Conservation (phyloP, 2,888 invertebrate genomes). For the Rhogogaster chlorosoma region DNA sequence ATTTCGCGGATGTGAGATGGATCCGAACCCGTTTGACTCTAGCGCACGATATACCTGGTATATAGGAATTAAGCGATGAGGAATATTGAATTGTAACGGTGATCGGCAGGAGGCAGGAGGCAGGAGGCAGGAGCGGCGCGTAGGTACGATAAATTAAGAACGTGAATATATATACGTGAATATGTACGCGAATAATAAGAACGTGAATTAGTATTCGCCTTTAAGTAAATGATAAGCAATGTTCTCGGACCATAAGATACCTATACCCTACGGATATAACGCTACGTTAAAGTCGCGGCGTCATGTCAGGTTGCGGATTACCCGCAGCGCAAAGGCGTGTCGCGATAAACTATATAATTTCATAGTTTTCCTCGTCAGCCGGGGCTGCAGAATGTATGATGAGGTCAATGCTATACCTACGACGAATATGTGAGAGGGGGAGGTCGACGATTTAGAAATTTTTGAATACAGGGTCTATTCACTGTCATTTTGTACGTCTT, state of each 20-base stretch:
- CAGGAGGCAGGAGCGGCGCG: not conserved
- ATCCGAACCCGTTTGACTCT: constrained; percentile 9
- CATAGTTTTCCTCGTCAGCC: not conserved
- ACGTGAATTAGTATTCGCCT: constrained; percentile 31
- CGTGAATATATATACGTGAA: not conserved
- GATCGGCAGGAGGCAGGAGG: not conserved
- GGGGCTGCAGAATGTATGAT: not conserved
- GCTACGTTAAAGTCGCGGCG: constrained; percentile 5
- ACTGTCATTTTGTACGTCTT: constrained; percentile 48
- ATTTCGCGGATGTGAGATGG: not conserved
- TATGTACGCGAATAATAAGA: not conserved
- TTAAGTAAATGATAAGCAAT: constrained; percentile 60
- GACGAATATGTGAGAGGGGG: not conserved
- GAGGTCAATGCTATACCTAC: not conserved
- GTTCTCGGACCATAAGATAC: constrained; percentile 58
- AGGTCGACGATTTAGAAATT: constrained; percentile 16
- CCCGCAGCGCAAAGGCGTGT: not conserved
- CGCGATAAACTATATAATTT: constrained; percentile 8
- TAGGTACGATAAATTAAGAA: not conserved
- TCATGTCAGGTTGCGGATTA: too few relatives aligned
- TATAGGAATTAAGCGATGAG: not conserved
- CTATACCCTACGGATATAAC: constrained; percentile 3
- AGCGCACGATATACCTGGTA: not conserved
- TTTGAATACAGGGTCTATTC: constrained; percentile 51
- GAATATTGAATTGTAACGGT: not conserved